These are phyloP conservation scores for Poeciliopsis turrubarensis DNA, from an alignment of 2,113 vertebrate genomes.

Conservation along the genomic window DNA sequence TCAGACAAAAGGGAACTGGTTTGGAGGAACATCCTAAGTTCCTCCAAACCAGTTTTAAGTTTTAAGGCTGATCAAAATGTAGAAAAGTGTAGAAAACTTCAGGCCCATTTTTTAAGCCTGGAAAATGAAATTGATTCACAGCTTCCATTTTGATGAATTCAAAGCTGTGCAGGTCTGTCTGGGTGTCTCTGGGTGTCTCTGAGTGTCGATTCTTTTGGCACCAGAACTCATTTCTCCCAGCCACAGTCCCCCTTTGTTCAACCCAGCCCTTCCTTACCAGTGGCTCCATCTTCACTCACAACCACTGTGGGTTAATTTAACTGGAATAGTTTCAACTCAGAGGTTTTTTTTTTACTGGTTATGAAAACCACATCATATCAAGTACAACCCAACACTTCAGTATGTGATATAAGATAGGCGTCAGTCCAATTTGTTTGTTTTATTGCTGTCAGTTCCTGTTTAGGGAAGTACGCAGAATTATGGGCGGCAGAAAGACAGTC, in stretches of 20 bases:
- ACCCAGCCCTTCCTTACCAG: slow-evolving; percentile 44
- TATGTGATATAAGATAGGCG: slow-evolving; percentile 29
- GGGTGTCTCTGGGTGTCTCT: slow-evolving; percentile 8
- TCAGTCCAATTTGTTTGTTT: slow-evolving; percentile 34
- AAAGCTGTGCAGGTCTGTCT: neutral
- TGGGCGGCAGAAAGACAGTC: neutral
- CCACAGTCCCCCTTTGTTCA: slow-evolving; percentile 17
- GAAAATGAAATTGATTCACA: neutral
- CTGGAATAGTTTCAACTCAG: slow-evolving; percentile 32
- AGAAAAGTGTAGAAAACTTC: too few species aligned
- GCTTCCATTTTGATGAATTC: neutral
- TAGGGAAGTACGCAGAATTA: slow-evolving; percentile 16
- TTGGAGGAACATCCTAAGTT: too few species aligned
- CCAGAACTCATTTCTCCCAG: slow-evolving; percentile 45
- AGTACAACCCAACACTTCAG: slow-evolving; percentile 15
- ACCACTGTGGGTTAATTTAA: slow-evolving; percentile 15
- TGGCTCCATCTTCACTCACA: slow-evolving; percentile 25
- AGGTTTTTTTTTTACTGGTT: slow-evolving; percentile 45
- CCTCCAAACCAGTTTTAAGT: too few species aligned
- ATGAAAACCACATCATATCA: slow-evolving; percentile 36
- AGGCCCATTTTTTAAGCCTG: too few species aligned
- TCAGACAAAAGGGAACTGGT: too few species aligned
- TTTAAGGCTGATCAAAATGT: too few species aligned
- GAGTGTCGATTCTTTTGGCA: slow-evolving; percentile 39
- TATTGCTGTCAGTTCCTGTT: slow-evolving; percentile 28